Evolutionary conservation across 2,888 invertebrate genomes (phyloP).

Genomic region (Encarsia formosa): DNA sequence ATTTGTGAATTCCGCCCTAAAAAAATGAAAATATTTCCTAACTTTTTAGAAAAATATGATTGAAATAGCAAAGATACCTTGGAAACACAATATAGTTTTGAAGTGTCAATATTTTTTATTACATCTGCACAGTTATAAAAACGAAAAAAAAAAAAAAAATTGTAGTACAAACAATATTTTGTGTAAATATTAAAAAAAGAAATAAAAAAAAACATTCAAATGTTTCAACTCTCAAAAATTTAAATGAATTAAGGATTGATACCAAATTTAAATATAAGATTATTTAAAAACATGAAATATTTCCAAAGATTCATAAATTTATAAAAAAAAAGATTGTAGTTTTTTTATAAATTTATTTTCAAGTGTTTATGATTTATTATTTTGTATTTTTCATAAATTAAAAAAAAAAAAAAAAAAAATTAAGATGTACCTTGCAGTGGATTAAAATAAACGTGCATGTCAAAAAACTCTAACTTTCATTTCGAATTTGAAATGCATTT

Average conservation of each 20-base stretch:
- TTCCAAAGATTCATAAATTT: not conserved
- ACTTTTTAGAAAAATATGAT: constrained; percentile 11
- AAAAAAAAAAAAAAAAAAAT: constrained; percentile 2
- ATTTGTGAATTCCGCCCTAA: constrained; percentile 41
- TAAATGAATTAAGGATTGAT: too few species aligned
- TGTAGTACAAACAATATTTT: constrained; percentile 4
- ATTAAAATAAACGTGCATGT: too few species aligned
- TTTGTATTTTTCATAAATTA: not conserved
- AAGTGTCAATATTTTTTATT: constrained; percentile 23
- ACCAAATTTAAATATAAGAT: not conserved
- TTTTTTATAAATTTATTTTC: not conserved
- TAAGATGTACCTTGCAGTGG: too few species aligned
- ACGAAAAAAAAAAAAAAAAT: constrained; percentile 15
- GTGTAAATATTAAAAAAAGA: constrained; percentile 1
- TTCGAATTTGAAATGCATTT: constrained; percentile 13
- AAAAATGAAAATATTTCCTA: too few species aligned
- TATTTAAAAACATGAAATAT: not conserved
- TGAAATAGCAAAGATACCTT: constrained; percentile 15
- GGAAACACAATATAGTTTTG: constrained; percentile 17
- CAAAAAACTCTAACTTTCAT: too few species aligned
- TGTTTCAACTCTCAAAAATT: too few species aligned
- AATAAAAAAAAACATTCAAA: too few species aligned
- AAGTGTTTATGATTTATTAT: not conserved
- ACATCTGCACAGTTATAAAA: constrained; percentile 11
- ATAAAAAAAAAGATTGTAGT: not conserved